Percentiles rank a stretch among this genome's conserved stretches.
Evolutionary conservation across 1,140 invertebrate genomes (phyloP).

Genomic region (Ylistrum balloti): DNA sequence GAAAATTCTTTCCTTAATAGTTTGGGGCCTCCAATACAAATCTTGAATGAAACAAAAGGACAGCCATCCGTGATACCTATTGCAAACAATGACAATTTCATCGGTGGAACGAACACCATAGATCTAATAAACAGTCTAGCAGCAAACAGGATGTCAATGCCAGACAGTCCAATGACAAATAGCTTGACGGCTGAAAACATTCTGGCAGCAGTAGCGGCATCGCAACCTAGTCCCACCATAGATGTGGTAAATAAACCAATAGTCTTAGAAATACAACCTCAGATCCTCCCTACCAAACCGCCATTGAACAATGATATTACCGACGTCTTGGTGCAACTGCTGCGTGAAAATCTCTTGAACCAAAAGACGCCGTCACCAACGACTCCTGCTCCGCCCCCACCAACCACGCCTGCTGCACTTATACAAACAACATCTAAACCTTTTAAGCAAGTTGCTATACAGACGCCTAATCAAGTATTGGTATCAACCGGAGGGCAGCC

Average conservation of each 20-base stretch:
- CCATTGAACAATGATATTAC: not conserved
- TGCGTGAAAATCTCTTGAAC: constrained; percentile 9
- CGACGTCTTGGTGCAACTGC: not conserved
- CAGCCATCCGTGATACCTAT: not conserved
- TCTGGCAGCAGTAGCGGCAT: not conserved
- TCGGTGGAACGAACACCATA: not conserved
- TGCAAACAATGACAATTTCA: not conserved
- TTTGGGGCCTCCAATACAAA: not conserved
- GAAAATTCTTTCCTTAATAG: not conserved
- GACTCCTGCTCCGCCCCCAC: not conserved
- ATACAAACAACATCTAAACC: not conserved
- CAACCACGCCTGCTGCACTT: not conserved
- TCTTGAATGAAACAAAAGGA: not conserved
- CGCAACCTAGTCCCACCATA: not conserved
- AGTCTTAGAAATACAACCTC: not conserved
- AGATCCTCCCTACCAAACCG: not conserved
- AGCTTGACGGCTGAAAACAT: not conserved
- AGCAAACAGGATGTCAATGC: constrained; percentile 17
- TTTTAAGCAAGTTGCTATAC: not conserved
- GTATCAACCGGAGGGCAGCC: not conserved
- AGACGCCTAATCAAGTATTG: not conserved
- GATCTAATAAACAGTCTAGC: not conserved
- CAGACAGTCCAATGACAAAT: not conserved
- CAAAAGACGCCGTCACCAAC: not conserved
- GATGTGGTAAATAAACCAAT: not conserved